phyloP scores from a whole-genome alignment of 1,140 invertebrate species.

The Parapsyche elsis region DNA sequence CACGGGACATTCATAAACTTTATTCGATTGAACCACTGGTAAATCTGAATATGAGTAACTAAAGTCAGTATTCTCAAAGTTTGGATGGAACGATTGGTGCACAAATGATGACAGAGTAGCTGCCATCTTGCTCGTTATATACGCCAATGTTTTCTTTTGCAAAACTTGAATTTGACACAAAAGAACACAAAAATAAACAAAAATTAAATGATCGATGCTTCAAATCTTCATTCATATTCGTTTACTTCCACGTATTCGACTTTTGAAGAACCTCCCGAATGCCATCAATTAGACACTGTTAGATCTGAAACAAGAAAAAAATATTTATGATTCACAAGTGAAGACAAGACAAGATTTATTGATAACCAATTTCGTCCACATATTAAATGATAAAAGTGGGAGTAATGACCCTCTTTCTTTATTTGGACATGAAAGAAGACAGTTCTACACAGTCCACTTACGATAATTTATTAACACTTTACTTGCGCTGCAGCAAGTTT shows the following conservation, averaged over 20 bases:
- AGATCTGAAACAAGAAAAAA: conserved; percentile 22
- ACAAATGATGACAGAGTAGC: conserved; percentile 48
- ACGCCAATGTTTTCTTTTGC: not conserved
- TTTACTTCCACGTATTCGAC: not conserved
- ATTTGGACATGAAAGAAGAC: no score
- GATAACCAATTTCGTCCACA: not conserved
- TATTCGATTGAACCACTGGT: conserved; percentile 41
- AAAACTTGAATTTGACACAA: not conserved
- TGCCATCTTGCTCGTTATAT: conserved; percentile 35
- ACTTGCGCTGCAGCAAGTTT: no score
- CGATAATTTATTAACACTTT: no score
- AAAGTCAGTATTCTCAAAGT: conserved; percentile 49
- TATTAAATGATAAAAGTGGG: not conserved
- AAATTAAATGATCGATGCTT: conserved; percentile 6
- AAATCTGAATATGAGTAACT: conserved; percentile 55
- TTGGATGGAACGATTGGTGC: conserved; percentile 35
- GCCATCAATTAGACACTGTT: not conserved
- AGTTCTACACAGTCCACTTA: no score
- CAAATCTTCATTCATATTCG: conserved; percentile 34
- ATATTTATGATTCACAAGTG: not conserved
- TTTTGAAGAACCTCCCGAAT: not conserved
- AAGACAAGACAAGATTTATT: not conserved
- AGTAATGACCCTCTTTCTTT: not conserved
- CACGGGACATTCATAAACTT: not conserved
- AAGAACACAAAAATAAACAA: conserved; percentile 40